Evolutionary conservation across 2,888 invertebrate genomes (phyloP).

Genomic region (Drosophila hamatofila): DNA sequence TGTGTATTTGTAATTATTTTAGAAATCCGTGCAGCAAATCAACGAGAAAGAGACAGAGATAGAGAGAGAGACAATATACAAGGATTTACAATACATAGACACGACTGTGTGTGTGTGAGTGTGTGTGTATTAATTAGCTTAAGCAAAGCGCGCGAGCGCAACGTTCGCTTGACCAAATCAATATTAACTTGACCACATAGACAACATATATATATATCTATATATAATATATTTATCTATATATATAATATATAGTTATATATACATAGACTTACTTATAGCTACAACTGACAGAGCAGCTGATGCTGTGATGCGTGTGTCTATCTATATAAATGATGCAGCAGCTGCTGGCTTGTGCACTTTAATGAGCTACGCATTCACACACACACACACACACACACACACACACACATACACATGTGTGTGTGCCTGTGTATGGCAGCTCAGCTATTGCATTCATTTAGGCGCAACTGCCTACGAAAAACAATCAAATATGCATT

Average conservation of each 20-base stretch:
- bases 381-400: conserved; percentile 1
- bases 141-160: conserved; percentile 61
- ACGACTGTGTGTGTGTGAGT: background rate
- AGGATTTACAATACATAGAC: conserved; percentile 17
- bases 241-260: background rate
- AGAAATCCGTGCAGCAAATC: conserved; percentile 74
- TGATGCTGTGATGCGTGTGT: conserved; percentile 12
- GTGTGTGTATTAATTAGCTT: conserved; percentile 64
- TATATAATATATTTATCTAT: background rate
- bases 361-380: conserved; percentile 61
- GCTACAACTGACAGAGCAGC: conserved; percentile 32
- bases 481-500: conserved; percentile 79
- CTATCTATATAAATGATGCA: conserved; percentile 47
- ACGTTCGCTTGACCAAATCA: conserved; percentile 74
- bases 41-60: conserved; percentile 38
- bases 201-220: background rate
- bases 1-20: conserved; percentile 79
- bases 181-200: conserved; percentile 67
- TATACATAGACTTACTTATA: conserved; percentile 13
- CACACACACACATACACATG: background rate
- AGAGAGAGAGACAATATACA: conserved; percentile 19
- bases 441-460: conserved; percentile 57
- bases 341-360: conserved; percentile 38
- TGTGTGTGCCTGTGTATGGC: conserved; percentile 9
- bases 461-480: conserved; percentile 37